A percentile compares a stretch with the other conserved stretches of the same genome.
These are phyloP conservation scores for Drosophila leonis DNA, from an alignment of 2,888 invertebrate genomes.

Conservation along the genomic window DNA sequence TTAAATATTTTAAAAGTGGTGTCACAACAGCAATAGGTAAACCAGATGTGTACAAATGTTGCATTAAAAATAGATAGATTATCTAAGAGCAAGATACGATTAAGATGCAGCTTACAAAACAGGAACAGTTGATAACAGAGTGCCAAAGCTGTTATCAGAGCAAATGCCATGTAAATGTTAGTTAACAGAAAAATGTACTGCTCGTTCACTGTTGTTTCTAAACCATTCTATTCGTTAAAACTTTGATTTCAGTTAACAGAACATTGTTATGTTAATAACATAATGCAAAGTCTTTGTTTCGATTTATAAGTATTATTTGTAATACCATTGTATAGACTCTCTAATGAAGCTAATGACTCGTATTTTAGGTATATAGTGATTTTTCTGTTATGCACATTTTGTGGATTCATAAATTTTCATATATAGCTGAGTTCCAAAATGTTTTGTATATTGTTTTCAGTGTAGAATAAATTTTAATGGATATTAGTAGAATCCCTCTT, in stretches of 20 bases:
- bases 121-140: background rate
- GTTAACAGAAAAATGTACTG: background rate
- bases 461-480: constrained; percentile 16
- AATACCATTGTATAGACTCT: no score
- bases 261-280: background rate
- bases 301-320: no score
- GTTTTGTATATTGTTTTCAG: background rate
- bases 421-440: background rate
- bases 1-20: constrained; percentile 39
- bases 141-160: background rate
- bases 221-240: background rate
- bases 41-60: background rate
- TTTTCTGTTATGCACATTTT: background rate
- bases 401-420: background rate
- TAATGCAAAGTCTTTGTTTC: no score
- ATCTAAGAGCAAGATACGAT: constrained; percentile 1
- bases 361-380: background rate
- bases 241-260: background rate
- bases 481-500: constrained; percentile 21
- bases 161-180: background rate
- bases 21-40: no score
- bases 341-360: background rate
- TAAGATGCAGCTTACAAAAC: constrained; percentile 1
- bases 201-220: background rate
- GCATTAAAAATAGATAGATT: background rate